Base-by-base conservation (phyloP, 1,140 invertebrate genomes). In the Sinonovacula constricta region DNA sequence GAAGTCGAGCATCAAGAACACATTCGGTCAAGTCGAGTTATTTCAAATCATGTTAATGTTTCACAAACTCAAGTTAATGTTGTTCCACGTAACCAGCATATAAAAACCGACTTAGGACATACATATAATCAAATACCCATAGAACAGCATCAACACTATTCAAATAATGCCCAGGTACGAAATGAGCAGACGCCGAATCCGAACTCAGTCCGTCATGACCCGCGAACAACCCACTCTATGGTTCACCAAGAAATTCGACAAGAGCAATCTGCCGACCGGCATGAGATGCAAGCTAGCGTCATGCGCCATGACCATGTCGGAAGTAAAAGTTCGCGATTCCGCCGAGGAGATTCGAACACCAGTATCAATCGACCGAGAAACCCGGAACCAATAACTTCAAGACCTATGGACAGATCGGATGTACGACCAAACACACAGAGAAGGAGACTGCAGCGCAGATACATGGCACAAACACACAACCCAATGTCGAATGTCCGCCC, bases 371-470 rank as follows among this genome's bases (percentile, higher is more conserved):
- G 56, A 15, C 2, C 56, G 18, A n/a, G 26, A 3, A 78, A 78
- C 34, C 75, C 75, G 18, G 75, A 78, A 63, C 66, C 75, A 18
- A 51, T 78, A 1, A 60, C 66, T 7, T 62, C 66, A 12, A 15
- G 75, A 3, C 66, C 75, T 2, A 63, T 78, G 33, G 67, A 70
- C 15, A 51, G 75, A 15, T 36, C 66, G 18, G 67, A 70, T 63
- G 63, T 69, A 1, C 14, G 67, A 31, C 66, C 56, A 34, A 78
- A 57, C 28, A 62, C 66, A 18, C 65, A 66, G 3, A 45, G 53
- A 12, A 54, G 75, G 10, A 65, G 75, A 15, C 66, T 78, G 0
- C 75, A 78, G 36, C 59, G 75, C 36, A 51, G 75, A 0, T 69
- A 53, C 22, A 78, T 78, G 75, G 53, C 65, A 7, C 75, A 68